Evolutionary conservation across 2,888 invertebrate species (phyloP), one percentile per base, ranked within the genome.

Genomic region (Ectobius pallidus): DNA sequence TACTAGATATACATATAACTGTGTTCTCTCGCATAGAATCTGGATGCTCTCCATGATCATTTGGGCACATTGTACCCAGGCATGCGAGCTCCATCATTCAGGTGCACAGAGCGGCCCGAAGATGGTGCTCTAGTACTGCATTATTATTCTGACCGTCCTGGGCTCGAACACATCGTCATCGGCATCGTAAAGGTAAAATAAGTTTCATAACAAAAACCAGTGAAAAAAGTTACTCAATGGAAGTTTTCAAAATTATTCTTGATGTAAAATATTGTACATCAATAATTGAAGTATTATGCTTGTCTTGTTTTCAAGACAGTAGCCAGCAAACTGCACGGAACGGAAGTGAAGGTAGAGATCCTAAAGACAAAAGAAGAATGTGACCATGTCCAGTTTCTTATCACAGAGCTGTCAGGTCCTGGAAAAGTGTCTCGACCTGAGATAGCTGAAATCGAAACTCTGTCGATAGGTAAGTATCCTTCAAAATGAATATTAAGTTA

Each of bases 101-200:
- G 98, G 20, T 98, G 97, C 83, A 96, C 96, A 0, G 96, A 96
- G 80, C 84, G 93, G 72, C 90, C 91, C 6, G 93, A 94, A 83
- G 95, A 96, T 83, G 96, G 96, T 0, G 94, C 93, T 0, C 85
- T 97, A 39, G 88, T 97, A 46, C 88, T 99, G 22, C 98, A 99
- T 82, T 98, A 98, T 84, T 98, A 98, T 83, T 97, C 97, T 0
- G 96, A 97, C 78, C 89, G 97, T 76, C 94, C 95, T 3, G 96
- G 96, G 3, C 85, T 98, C 78, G 96, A 98, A 82, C 93, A 96
- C 80, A 97, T 98, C 80, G 97, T 98, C 75, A 97, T 96, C 81
- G 98, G 98, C 32, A 97, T 97, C 78, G 97, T 99, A 2, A 96
- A 96, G 91, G 96, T 95, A 85, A n/a, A n/a, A n/a, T n/a, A n/a